Evolutionary conservation across 2,888 invertebrate species (phyloP).

Genomic region (Latheticus oryzae): DNA sequence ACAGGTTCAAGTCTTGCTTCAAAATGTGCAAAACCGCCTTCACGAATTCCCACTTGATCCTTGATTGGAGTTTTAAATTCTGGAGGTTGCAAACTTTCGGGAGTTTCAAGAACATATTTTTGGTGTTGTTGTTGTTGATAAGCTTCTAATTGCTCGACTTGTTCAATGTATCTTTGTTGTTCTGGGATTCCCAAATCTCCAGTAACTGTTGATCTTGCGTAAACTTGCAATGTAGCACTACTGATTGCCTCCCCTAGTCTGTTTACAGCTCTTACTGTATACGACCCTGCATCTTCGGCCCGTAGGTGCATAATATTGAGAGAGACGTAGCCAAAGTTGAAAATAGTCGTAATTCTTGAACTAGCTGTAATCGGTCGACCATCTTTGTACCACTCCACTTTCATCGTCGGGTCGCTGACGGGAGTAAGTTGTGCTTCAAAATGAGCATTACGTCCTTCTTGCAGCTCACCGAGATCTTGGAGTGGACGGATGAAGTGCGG

Average conservation of each 20-base stretch:
- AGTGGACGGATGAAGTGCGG: constrained; percentile 91
- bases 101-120: constrained; percentile 82
- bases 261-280: constrained; percentile 92
- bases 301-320: constrained; percentile 98
- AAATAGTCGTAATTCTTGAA: constrained; percentile 96
- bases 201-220: constrained; percentile 84
- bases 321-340: constrained; percentile 99
- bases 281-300: constrained; percentile 97
- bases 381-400: constrained; percentile 96
- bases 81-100: constrained; percentile 83
- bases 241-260: constrained; percentile 91
- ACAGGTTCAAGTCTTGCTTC: constrained; percentile 95
- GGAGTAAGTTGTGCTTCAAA: constrained; percentile 94
- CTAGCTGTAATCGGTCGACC: constrained; percentile 95
- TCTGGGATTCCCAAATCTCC: constrained; percentile 86
- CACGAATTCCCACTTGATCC: constrained; percentile 86
- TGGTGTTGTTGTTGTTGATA: constrained; percentile 86
- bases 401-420: constrained; percentile 93
- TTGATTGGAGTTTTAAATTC: constrained; percentile 91
- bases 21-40: constrained; percentile 95
- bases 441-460: constrained; percentile 92
- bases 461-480: constrained; percentile 85
- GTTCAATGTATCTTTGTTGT: constrained; percentile 90
- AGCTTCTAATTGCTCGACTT: constrained; percentile 90
- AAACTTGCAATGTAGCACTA: constrained; percentile 81